These are phyloP conservation scores for Galbula dea DNA, from an alignment of 2,113 vertebrate species.

Conservation along the genomic window DNA sequence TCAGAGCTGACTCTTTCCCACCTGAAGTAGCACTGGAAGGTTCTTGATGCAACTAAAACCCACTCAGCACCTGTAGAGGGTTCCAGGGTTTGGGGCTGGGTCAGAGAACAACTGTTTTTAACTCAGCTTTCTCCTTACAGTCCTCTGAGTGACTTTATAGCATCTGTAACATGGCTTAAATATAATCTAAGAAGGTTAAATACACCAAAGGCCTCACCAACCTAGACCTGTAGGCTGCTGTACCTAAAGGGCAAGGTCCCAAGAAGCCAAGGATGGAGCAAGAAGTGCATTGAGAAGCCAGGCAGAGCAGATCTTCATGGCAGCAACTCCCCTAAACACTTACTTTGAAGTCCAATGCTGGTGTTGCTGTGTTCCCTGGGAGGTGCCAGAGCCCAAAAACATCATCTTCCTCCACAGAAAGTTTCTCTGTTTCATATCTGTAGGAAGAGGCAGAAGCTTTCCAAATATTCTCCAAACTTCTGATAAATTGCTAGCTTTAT, in stretches of 20 bases:
- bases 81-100: neutral
- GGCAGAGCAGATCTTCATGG: neutral
- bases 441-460: neutral
- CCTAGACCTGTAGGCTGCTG: neutral
- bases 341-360: neutral
- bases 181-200: neutral
- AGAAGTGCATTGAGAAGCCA: neutral
- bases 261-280: neutral
- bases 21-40: neutral
- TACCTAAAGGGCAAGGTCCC: neutral
- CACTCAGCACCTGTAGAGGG: neutral
- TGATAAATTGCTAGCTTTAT: neutral
- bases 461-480: neutral
- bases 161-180: neutral
- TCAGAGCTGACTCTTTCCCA: neutral
- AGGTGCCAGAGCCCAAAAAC: neutral
- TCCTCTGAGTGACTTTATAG: neutral
- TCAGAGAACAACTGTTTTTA: neutral
- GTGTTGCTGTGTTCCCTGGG: neutral
- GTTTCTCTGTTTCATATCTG: neutral
- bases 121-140: neutral
- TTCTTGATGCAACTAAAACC: neutral
- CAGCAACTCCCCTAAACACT: neutral
- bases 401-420: neutral
- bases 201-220: neutral